These are phyloP conservation scores for Tenthredo distinguenda DNA, from an alignment of 2,888 invertebrate species.

Conservation along the genomic window DNA sequence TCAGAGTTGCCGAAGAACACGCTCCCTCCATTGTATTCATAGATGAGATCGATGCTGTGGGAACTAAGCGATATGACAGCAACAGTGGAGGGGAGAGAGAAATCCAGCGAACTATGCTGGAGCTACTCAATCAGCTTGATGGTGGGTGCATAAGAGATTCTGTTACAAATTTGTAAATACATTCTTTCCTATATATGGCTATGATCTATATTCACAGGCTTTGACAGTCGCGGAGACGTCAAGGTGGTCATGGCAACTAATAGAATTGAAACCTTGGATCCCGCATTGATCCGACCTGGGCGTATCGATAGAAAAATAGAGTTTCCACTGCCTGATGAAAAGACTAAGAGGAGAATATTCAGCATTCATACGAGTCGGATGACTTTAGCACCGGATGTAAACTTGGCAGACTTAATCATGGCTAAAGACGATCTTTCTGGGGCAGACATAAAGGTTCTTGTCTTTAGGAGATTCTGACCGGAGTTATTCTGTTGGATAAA, in stretches of 20 bases:
- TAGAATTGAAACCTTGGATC: conserved; percentile 98
- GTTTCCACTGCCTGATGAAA: conserved; percentile 99
- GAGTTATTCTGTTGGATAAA: not conserved
- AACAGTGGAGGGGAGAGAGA: conserved; percentile 99
- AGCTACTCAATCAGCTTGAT: conserved; percentile 98
- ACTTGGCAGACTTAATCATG: conserved; percentile 98
- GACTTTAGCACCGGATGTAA: conserved; percentile 98
- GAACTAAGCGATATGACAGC: conserved; percentile 99
- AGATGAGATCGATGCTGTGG: conserved; percentile 99
- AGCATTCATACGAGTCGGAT: conserved; percentile 99
- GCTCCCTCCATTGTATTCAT: conserved; percentile 99
- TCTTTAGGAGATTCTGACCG: not conserved
- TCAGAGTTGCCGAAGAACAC: conserved; percentile 99
- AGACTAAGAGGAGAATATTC: conserved; percentile 97
- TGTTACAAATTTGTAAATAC: not conserved
- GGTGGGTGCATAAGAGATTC: conserved; percentile 88
- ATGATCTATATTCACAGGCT: conserved; percentile 65
- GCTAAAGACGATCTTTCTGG: conserved; percentile 99
- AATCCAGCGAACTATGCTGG: conserved; percentile 99
- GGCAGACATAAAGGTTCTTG: conserved; percentile 92
- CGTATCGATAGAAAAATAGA: conserved; percentile 99
- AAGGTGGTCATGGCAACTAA: conserved; percentile 98
- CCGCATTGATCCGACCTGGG: conserved; percentile 98
- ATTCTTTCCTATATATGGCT: not conserved
- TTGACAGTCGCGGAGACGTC: conserved; percentile 76